Conservation (phyloP, 2,113 vertebrate genomes). For the Picathartes gymnocephalus region DNA sequence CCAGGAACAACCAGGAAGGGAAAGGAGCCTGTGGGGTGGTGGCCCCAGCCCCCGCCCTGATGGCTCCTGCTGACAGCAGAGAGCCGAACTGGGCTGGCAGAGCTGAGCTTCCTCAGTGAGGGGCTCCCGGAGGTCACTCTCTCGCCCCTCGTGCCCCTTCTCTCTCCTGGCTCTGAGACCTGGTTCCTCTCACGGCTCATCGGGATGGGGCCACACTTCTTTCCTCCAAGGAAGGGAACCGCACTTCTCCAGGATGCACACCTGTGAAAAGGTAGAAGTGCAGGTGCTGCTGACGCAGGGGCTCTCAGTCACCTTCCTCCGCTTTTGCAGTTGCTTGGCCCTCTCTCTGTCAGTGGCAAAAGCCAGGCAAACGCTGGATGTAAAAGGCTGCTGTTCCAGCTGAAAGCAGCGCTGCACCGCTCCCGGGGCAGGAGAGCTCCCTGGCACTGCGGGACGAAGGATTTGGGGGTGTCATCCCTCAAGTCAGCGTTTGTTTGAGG, state of each 20-base stretch:
- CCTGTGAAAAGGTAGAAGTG: background rate
- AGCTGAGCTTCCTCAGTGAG: background rate
- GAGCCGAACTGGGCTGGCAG: background rate
- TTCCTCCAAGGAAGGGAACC: background rate
- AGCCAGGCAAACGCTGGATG: background rate
- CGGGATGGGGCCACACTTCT: rapidly evolving
- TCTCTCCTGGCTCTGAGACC: background rate
- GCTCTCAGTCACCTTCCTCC: background rate
- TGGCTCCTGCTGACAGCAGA: background rate
- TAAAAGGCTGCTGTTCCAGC: background rate
- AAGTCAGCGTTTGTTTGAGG: background rate
- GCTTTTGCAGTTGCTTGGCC: background rate
- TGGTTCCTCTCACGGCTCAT: rapidly evolving
- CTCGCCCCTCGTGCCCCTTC: background rate
- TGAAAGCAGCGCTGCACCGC: background rate
- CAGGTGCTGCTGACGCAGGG: background rate
- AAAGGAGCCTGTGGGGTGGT: rapidly evolving
- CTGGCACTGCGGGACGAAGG: rapidly evolving
- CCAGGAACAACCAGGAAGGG: background rate
- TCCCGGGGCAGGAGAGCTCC: background rate
- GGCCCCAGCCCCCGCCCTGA: rapidly evolving
- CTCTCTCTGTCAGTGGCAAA: background rate
- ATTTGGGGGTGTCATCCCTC: background rate
- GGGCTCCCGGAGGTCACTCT: background rate
- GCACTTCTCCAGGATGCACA: rapidly evolving